Evolutionary conservation across 2,113 vertebrate genomes (phyloP).

Genomic region (Plestiodon gilberti): DNA sequence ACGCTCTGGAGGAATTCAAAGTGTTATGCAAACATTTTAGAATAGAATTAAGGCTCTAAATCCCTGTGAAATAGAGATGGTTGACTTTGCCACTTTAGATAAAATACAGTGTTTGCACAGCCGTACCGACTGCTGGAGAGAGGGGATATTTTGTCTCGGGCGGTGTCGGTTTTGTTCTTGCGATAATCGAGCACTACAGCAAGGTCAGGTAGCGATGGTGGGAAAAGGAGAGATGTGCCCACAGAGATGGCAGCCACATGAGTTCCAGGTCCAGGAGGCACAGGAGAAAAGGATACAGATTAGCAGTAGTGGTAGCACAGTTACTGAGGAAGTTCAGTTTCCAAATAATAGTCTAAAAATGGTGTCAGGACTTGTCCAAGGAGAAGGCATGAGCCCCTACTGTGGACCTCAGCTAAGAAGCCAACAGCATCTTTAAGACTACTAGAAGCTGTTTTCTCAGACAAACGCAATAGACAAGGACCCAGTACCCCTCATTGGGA

Average conservation of each 20-base stretch:
- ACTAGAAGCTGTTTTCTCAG: too few species aligned
- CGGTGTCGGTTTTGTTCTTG: not conserved
- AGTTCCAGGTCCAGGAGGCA: not conserved
- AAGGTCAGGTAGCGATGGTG: not conserved
- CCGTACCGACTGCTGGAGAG: not conserved
- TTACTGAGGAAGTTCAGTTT: not conserved
- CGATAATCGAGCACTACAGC: not conserved
- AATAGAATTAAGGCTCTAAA: conserved; percentile 13
- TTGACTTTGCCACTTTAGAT: conserved; percentile 34
- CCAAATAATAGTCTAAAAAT: not conserved
- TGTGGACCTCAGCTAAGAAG: too few species aligned
- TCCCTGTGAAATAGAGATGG: conserved; percentile 4
- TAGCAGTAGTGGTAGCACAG: not conserved
- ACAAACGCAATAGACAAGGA: too few species aligned
- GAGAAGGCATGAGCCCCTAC: too few species aligned
- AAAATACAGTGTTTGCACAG: conserved; percentile 21
- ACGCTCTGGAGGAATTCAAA: not conserved
- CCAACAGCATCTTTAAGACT: too few species aligned
- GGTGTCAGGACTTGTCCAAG: too few species aligned
- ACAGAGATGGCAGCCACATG: not conserved
- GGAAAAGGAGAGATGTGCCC: not conserved
- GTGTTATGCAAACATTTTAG: conserved; percentile 1
- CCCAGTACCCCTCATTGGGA: too few species aligned
- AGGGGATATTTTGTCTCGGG: not conserved
- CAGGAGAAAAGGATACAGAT: not conserved